These are phyloP conservation scores for Bradypus variegatus DNA, from an alignment of 2,797 vertebrate genomes.

Conservation along the genomic window DNA sequence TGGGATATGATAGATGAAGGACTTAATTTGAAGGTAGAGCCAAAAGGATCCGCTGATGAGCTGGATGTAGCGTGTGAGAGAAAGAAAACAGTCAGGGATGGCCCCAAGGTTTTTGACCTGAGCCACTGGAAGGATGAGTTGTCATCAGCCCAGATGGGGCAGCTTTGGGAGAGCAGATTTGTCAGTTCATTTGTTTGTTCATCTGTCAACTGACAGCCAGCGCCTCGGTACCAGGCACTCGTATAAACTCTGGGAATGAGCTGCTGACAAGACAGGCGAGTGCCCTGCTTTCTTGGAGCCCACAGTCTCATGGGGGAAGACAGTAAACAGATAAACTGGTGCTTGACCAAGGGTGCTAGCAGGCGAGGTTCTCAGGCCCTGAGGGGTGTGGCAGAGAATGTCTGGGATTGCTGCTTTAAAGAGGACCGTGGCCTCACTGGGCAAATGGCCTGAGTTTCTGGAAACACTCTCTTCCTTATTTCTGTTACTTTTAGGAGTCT, in stretches of 20 bases:
- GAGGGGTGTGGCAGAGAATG: background rate
- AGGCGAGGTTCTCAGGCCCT: background rate
- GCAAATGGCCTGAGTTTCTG: background rate
- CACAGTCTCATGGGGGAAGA: background rate
- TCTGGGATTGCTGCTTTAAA: background rate
- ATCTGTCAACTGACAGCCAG: background rate
- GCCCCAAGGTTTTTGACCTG: background rate
- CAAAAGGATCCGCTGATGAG: background rate
- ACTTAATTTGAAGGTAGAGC: background rate
- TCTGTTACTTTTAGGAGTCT: background rate
- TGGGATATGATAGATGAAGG: background rate
- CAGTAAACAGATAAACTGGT: background rate
- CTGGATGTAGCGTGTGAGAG: background rate
- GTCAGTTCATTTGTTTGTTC: background rate
- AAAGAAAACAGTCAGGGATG: background rate
- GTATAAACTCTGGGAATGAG: background rate
- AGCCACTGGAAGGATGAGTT: background rate
- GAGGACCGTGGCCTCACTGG: background rate
- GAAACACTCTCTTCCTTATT: background rate
- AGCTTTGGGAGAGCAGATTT: background rate
- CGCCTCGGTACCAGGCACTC: background rate
- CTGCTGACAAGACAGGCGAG: background rate
- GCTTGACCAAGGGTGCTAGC: rapidly evolving
- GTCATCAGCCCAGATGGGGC: background rate
- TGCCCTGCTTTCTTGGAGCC: background rate